These are phyloP conservation scores for Drosophila imparisetae DNA, from an alignment of 2,888 invertebrate species.

Conservation along the genomic window DNA sequence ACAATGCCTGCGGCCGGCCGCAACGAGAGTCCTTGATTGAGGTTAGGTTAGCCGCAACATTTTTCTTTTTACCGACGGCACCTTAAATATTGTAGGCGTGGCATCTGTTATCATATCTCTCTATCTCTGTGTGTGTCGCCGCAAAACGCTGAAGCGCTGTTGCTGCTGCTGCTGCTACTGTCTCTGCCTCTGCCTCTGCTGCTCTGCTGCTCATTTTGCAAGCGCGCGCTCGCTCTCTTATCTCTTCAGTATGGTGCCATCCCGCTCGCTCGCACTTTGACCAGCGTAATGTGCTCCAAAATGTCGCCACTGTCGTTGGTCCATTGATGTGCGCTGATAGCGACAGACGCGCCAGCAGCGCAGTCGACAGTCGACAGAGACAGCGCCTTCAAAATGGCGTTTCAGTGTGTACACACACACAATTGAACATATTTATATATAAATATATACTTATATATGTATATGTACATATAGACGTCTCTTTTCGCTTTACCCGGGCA, in stretches of 20 bases:
- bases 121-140: slow-evolving; percentile 68
- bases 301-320: slow-evolving; percentile 79
- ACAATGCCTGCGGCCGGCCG: slow-evolving; percentile 61
- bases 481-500: slow-evolving; percentile 11
- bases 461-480: slow-evolving; percentile 15
- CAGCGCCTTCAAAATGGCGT: slow-evolving; percentile 67
- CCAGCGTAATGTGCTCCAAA: slow-evolving; percentile 80
- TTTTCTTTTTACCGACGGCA: slow-evolving; percentile 43
- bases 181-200: slow-evolving; percentile 52
- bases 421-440: not conserved
- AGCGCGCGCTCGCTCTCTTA: slow-evolving; percentile 46
- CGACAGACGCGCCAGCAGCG: slow-evolving; percentile 41
- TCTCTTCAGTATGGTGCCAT: slow-evolving; percentile 68
- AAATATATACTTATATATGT: slow-evolving; percentile 2
- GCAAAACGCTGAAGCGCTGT: slow-evolving; percentile 47
- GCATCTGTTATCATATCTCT: slow-evolving; percentile 75
- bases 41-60: slow-evolving; percentile 51
- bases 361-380: slow-evolving; percentile 27
- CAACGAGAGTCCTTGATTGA: slow-evolving; percentile 70
- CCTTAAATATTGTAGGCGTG: slow-evolving; percentile 57
- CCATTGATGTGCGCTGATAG: slow-evolving; percentile 80
- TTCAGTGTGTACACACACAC: slow-evolving; percentile 17
- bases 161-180: slow-evolving; percentile 5
- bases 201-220: slow-evolving; percentile 68
- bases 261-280: slow-evolving; percentile 65